Base-by-base conservation (phyloP, 1,140 invertebrate species). In the Marisa cornuarietis region DNA sequence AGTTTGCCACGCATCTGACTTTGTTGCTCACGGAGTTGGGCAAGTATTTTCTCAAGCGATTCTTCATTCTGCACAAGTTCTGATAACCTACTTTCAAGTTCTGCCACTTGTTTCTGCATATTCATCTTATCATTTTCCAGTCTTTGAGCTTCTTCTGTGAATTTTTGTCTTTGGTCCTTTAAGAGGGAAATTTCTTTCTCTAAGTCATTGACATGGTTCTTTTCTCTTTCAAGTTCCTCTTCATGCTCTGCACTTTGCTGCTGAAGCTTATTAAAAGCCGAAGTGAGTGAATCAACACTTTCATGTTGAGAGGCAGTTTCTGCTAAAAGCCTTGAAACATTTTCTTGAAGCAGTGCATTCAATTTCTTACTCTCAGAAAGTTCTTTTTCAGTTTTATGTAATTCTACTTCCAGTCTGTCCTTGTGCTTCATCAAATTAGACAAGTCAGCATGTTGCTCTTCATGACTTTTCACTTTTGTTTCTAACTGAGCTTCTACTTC, bases 111-210 rank as follows among this genome's bases (percentile, higher is more conserved):
- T 26, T 77, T 42, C 26, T 52, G 42, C 8, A 63, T 54, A 31
- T 24, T 5, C 8, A 24, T 63, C 14, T 68, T n/a, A 52, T 77
- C 76, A 20, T 26, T 68, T 16, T 62, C 42, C 2, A 77, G 76
- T 22, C 31, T 18, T 52, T 51, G 42, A 26, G 24, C 51, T 14
- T 54, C n/a, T 54, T 18, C 65, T n/a, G n/a, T 16, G 54, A 51
- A 63, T n/a, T 62, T 54, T 26, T 68, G n/a, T 26, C 24, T 77
- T n/a, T 66, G 20, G 20, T 77, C 63, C 65, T 77, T 77, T 51
- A 77, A 72, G 74, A 78, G 68, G 76, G 65, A 79, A 76, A 82
- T 79, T 72, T 62, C 71, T 26, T 65, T 76, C 79, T 71, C 81
- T 78, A 81, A 76, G 42, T 81, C 82, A 79, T 76, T 80, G 73